Percentiles rank a stretch among this genome's conserved stretches.
These are phyloP conservation scores for Lagodon rhomboides DNA, from an alignment of 2,797 vertebrate species.

Conservation along the genomic window DNA sequence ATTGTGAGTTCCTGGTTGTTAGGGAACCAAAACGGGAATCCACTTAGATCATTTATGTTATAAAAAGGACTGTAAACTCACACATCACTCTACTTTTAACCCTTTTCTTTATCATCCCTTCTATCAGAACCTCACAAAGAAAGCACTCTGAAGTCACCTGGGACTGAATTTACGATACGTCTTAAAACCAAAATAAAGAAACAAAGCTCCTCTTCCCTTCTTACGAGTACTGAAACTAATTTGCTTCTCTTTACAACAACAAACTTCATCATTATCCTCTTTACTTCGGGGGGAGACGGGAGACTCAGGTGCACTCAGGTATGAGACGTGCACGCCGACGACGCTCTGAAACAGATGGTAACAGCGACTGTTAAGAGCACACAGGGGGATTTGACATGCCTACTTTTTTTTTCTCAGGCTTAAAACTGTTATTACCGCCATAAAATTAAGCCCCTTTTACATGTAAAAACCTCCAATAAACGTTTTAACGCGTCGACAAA, in stretches of 20 bases:
- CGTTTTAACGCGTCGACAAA: conserved; percentile 24
- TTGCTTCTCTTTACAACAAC: not conserved
- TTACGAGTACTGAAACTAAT: not conserved
- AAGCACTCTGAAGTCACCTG: not conserved
- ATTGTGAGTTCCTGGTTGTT: not conserved
- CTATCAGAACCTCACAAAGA: not conserved
- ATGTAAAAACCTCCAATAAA: conserved; percentile 30
- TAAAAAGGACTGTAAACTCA: not conserved
- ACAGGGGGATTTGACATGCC: conserved; percentile 36
- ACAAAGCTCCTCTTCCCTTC: not conserved
- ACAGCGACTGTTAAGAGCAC: conserved; percentile 16
- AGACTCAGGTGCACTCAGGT: conserved; percentile 3
- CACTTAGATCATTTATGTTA: not conserved
- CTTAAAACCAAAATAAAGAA: not conserved
- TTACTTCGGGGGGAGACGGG: not conserved
- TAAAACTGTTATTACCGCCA: conserved; percentile 35
- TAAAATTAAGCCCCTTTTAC: conserved; percentile 39
- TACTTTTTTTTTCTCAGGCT: conserved; percentile 30
- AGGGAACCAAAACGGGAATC: not conserved
- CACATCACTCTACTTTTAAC: not conserved
- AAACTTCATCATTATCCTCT: not conserved
- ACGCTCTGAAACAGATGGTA: conserved; percentile 53
- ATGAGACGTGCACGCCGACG: not conserved
- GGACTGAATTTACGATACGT: not conserved
- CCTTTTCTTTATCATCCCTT: not conserved